A percentile compares a stretch with the other conserved stretches of the same genome.
Conservation (phyloP, 1,140 invertebrate genomes). For the Choristoneura fumiferana region DNA sequence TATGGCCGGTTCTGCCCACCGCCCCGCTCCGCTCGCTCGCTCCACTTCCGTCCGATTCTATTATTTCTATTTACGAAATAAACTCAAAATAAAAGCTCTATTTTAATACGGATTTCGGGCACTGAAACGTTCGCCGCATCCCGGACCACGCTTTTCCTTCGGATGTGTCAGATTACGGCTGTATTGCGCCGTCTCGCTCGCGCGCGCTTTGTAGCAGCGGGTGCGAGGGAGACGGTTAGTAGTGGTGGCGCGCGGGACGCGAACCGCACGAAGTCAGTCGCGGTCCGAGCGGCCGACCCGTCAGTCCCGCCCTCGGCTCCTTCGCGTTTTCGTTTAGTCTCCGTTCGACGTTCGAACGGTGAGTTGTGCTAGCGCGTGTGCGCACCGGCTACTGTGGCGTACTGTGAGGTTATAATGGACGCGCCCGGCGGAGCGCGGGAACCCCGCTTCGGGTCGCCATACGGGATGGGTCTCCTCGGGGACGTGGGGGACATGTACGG, state of each 20-base stretch:
- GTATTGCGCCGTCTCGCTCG: slow-evolving; percentile 45
- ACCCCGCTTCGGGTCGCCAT: slow-evolving; percentile 90
- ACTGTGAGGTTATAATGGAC: slow-evolving; percentile 85
- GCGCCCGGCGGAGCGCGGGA: slow-evolving; percentile 89
- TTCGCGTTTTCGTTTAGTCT: slow-evolving; percentile 71
- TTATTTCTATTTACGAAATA: slow-evolving; percentile 78
- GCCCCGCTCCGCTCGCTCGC: slow-evolving; percentile 61
- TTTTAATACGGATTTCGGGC: slow-evolving; percentile 75
- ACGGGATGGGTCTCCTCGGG: slow-evolving; percentile 89
- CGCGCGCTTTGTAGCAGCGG: slow-evolving; percentile 20
- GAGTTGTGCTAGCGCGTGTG: slow-evolving; percentile 69
- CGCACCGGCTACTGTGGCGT: slow-evolving; percentile 80
- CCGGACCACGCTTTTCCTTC: slow-evolving; percentile 59
- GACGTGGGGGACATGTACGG: slow-evolving; percentile 89
- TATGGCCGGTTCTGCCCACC: slow-evolving; percentile 84
- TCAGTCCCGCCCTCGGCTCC: slow-evolving; percentile 74
- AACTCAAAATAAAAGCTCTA: slow-evolving; percentile 77
- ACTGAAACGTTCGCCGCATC: slow-evolving; percentile 69
- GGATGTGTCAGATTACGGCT: slow-evolving; percentile 74
- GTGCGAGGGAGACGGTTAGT: slow-evolving; percentile 59
- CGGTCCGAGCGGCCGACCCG: slow-evolving; percentile 74
- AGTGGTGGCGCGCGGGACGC: slow-evolving; percentile 62
- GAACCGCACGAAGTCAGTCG: slow-evolving; percentile 74
- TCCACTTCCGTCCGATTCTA: slow-evolving; percentile 76
- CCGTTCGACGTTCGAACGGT: slow-evolving; percentile 72